Evolutionary conservation across 1,140 invertebrate species (phyloP), one percentile per base, ranked within the genome.

Genomic region (Trissolcus basalis): DNA sequence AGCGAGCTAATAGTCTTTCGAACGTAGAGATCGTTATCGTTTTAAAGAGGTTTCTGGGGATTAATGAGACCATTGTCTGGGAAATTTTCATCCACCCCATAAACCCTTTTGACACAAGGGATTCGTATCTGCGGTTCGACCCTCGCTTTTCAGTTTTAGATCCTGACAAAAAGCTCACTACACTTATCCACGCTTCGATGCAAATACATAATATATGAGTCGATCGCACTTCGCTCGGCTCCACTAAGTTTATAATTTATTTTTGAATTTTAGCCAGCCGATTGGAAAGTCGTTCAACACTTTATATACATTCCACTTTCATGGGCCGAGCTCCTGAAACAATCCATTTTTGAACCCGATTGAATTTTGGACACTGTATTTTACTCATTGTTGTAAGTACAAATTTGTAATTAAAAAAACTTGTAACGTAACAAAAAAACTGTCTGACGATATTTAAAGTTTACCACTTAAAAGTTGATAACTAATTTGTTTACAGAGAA

Each of bases 41-140:
- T 78, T 81, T 82, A 80, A 85, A 82, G 83, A 81, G 81, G 79
- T 78, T 78, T 82, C 72, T 77, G 78, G 82, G 81, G 82, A 84
- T 85, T 84, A 85, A 84, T 84, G 82, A 82, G 78, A 47, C 78
- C 73, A 85, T 85, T 85, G 83, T 85, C 81, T 83, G 79, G 54
- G 73, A 81, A 76, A 79, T 82, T 82, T 82, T 78, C 78, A 79
- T 85, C 75, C 82, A 79, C 81, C 73, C 83, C 83, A 85, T 85
- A 84, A 84, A 84, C 81, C 82, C 82, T 82, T 84, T 85, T 84
- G 81, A 84, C 74, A 68, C 77, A 65, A 75, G 76, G 81, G 67
- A 69, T 68, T 71, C 61, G 70, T 72, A 70, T 77, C 67, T 73
- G 61, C 59, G 75, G 75, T 73, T 74, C 56, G 64, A 75, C 77